Conservation (phyloP, 1,140 invertebrate species). For the Whitmania pigra region DNA sequence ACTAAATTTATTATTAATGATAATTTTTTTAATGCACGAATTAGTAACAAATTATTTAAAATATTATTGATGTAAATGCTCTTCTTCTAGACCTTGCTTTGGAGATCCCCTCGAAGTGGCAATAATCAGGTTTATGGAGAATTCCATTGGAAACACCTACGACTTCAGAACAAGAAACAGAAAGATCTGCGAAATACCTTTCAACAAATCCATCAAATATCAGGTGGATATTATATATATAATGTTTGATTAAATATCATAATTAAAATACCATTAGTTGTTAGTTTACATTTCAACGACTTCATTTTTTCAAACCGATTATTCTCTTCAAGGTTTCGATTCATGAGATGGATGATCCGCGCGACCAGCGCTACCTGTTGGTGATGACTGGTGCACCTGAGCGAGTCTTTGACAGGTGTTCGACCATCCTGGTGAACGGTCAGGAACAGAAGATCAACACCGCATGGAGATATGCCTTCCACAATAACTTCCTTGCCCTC, state of each 20-base stretch:
- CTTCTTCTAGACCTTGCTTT: conserved; percentile 49
- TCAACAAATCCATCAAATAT: conserved; percentile 99
- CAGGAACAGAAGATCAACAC: conserved; percentile 54
- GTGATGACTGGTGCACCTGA: conserved; percentile 99
- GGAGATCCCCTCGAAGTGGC: conserved; percentile 87
- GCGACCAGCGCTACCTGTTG: conserved; percentile 58
- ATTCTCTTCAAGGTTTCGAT: conserved; percentile 39
- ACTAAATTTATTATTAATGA: no score
- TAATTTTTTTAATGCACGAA: no score
- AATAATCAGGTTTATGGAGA: conserved; percentile 87
- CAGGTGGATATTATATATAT: conserved; percentile 45
- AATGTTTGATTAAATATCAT: no score
- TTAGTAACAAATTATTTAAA: no score
- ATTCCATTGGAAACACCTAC: conserved; percentile 78
- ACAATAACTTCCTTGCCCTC: conserved; percentile 78
- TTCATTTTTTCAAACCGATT: no score
- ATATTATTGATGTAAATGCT: neutral
- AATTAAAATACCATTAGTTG: no score
- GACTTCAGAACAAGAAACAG: conserved; percentile 74
- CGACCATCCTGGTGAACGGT: conserved; percentile 88
- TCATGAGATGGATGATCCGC: conserved; percentile 15
- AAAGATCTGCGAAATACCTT: conserved; percentile 94
- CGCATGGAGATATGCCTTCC: conserved; percentile 46
- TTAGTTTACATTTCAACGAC: no score
- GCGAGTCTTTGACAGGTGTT: conserved; percentile 86